Evolutionary conservation across 2,888 invertebrate genomes (phyloP), one percentile per base, ranked within the genome.

Genomic region (Cataglyphis livida): DNA sequence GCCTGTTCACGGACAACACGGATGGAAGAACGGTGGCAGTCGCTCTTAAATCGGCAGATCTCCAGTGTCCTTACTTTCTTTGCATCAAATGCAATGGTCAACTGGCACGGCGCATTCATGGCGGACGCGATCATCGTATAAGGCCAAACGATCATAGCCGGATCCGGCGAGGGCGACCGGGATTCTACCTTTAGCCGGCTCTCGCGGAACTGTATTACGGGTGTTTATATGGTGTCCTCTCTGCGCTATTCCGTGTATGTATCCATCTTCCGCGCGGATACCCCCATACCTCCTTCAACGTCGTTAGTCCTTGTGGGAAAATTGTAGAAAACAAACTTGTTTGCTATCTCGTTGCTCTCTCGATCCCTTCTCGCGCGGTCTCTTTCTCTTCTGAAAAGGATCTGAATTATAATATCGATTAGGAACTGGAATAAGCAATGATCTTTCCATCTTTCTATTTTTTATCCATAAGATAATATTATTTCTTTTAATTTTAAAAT

Each of bases 251-350:
- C 92, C 92, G 89, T 88, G 88, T 91, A 90, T 87, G 89, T 89
- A 89, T 75, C 86, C 90, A 91, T 91, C 91, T 91, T 90, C 91
- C 92, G 90, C 92, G 65, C 78, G 83, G n/a, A 78, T 88, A 75
- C 64, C 18, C 21, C 7, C 41, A 21, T 76, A 6, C 25, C n/a
- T 66, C n/a, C 84, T 85, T 91, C 90, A 7, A 91, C 91, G 91
- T 92, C 93, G 91, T 93, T 93, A 91, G 91, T 93, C 89, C 90
- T 91, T 93, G 92, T 92, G 93, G 93, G 93, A 94, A 93, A 93
- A 93, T 92, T 85, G 92, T 93, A 93, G 94, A 93, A 94, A 94
- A 93, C 93, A 93, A 94, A 94, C 94, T 93, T 92, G 93, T 88
- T 89, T 88, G 57, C 82, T 78, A 81, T 82, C 87, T 86, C 76